These are phyloP conservation scores for fruit fly (Drosophila melanogaster) DNA, from an alignment of 1,140 invertebrate species.

Conservation along the genomic window Release_6_plus_ISO1_MT NT_033779.5:14042001-14042500, in stretches of 20 bases:
- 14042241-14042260: not conserved
- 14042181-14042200: conserved; percentile 54
- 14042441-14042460: conserved; percentile 17
- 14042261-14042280: too few species aligned
- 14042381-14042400: not conserved
- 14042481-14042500: conserved; percentile 46
- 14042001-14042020: conserved; percentile 64
- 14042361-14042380: too few species aligned
- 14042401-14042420: not conserved
- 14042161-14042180: conserved; percentile 58
- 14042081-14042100: conserved; percentile 27
- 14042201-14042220: conserved; percentile 35
- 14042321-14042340: too few species aligned
- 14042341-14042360: too few species aligned
- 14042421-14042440: not conserved
- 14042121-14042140: conserved; percentile 67
- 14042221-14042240: conserved; percentile 57
- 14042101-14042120: conserved; percentile 31
- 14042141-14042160: conserved; percentile 57
- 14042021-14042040: conserved; percentile 56
- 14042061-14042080: conserved; percentile 62
- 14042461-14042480: conserved; percentile 8
- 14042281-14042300: too few species aligned
- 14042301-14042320: too few species aligned
- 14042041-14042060: conserved; percentile 16